Percentiles rank a stretch among this genome's conserved stretches.
Conservation (phyloP, 2,797 vertebrate genomes). For the Falco berigora region DNA sequence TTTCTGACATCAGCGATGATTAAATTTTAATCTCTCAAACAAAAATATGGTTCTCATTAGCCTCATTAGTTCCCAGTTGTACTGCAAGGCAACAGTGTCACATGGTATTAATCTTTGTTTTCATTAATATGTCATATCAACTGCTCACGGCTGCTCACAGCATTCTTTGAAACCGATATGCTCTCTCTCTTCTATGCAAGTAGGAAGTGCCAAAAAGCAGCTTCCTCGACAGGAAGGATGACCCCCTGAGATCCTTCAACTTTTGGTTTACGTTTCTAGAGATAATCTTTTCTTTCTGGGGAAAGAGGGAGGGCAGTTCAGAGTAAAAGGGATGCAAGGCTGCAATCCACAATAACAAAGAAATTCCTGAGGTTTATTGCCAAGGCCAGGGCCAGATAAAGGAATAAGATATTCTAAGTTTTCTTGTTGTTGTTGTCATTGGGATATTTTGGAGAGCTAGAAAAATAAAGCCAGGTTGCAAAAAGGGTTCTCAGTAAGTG, state of each 20-base stretch:
- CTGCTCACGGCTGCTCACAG: not conserved
- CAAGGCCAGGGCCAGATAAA: conserved; percentile 23
- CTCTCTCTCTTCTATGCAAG: conserved; percentile 6
- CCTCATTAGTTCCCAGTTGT: conserved; percentile 8
- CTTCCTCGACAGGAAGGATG: conserved; percentile 74
- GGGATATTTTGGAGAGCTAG: not conserved
- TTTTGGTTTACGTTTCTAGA: conserved; percentile 35
- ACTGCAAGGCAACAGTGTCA: conserved; percentile 14
- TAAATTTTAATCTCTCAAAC: not conserved
- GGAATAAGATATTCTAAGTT: not conserved
- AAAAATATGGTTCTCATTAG: conserved; percentile 37
- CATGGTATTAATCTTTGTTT: conserved; percentile 49
- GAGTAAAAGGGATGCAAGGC: not conserved
- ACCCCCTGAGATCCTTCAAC: conserved; percentile 55
- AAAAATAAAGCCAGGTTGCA: not conserved
- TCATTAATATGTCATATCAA: conserved; percentile 28
- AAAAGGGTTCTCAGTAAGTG: not conserved
- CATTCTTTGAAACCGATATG: conserved; percentile 68
- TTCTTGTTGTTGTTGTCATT: not conserved
- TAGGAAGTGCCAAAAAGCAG: conserved; percentile 57
- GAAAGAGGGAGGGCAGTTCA: not conserved
- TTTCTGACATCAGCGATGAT: not conserved
- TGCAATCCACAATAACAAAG: not conserved
- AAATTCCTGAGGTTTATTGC: conserved; percentile 8
- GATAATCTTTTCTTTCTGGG: conserved; percentile 57